These are phyloP conservation scores for Tachina lurida DNA, from an alignment of 2,888 invertebrate species.

Conservation along the genomic window DNA sequence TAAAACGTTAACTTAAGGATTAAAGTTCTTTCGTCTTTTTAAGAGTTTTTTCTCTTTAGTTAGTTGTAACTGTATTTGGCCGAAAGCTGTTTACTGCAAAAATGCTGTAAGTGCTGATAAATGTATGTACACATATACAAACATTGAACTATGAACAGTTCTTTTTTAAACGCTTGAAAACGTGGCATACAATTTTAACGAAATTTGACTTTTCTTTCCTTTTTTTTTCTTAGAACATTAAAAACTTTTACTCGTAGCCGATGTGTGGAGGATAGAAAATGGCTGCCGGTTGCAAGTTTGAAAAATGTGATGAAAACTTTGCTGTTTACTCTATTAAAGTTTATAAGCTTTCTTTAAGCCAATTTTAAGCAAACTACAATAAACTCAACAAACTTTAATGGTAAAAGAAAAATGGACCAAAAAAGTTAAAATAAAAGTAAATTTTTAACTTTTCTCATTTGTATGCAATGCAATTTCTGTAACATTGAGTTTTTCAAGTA, in stretches of 20 bases:
- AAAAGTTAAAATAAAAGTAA: constrained; percentile 69
- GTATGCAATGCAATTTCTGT: constrained; percentile 79
- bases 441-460: constrained; percentile 80
- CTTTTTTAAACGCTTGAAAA: constrained; percentile 43
- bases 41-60: constrained; percentile 8
- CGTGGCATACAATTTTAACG: constrained; percentile 56
- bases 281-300: constrained; percentile 53
- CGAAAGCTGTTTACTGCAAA: constrained; percentile 46
- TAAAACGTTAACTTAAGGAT: constrained; percentile 36
- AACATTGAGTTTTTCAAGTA: constrained; percentile 78
- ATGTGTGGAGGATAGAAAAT: constrained; percentile 9
- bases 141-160: neutral
- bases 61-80: neutral
- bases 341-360: constrained; percentile 79
- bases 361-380: constrained; percentile 67
- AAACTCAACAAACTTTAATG: constrained; percentile 46
- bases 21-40: constrained; percentile 16
- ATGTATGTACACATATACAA: constrained; percentile 2
- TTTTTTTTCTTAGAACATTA: neutral
- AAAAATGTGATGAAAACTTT: constrained; percentile 64
- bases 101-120: constrained; percentile 36
- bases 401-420: constrained; percentile 71
- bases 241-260: constrained; percentile 6
- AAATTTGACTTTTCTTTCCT: constrained; percentile 34
- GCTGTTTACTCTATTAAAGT: constrained; percentile 81